phyloP scores from a whole-genome alignment of 2,888 invertebrate genomes.

The Pegoplata infirma region DNA sequence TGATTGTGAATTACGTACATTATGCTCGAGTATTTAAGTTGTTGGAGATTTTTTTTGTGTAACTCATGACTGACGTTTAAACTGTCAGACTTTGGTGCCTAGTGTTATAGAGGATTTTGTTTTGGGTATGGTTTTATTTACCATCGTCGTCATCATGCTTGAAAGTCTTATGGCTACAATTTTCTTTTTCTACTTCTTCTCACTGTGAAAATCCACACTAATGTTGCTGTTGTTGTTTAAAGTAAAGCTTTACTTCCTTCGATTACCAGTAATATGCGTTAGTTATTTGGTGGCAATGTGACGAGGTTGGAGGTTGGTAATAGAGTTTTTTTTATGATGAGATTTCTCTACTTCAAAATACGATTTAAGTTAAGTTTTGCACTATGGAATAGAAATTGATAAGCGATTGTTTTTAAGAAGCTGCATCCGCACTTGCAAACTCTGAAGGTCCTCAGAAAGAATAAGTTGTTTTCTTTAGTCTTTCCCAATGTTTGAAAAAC shows the following conservation, averaged over 20 bases:
- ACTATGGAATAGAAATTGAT: neutral
- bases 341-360: constrained; percentile 19
- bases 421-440: too few species aligned
- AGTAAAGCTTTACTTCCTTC: neutral
- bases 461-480: too few species aligned
- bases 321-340: constrained; percentile 15
- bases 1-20: neutral
- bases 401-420: too few species aligned
- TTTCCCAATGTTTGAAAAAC: too few species aligned
- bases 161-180: constrained; percentile 12
- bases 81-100: neutral
- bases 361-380: neutral
- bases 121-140: too few species aligned
- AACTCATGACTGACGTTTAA: neutral
- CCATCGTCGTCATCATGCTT: too few species aligned
- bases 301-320: neutral
- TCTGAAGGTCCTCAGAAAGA: too few species aligned
- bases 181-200: neutral
- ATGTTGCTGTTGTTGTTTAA: neutral
- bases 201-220: neutral
- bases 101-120: neutral
- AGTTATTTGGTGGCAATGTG: constrained; percentile 25
- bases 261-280: constrained; percentile 28
- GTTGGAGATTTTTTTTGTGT: too few species aligned
- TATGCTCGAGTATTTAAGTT: too few species aligned